A percentile compares a stretch with the other conserved stretches of the same genome.
These are phyloP conservation scores for Etia nguti DNA, from an alignment of 2,113 vertebrate species.

Conservation along the genomic window DNA sequence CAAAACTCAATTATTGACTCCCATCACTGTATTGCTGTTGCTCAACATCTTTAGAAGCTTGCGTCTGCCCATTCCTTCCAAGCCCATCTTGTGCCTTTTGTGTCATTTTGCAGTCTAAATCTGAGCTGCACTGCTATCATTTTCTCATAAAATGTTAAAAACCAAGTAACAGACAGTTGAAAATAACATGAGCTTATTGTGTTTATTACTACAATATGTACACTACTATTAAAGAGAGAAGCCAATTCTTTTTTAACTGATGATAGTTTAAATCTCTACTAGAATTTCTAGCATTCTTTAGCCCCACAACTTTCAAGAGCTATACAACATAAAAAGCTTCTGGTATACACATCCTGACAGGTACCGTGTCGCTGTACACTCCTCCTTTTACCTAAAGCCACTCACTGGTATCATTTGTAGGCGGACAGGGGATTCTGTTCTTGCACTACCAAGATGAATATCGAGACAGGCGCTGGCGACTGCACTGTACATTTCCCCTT, in stretches of 20 bases:
- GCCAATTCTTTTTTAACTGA: not conserved
- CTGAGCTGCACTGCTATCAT: not conserved
- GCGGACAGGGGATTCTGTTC: conserved; percentile 40
- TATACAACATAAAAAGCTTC: not conserved
- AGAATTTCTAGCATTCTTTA: not conserved
- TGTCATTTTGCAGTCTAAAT: not conserved
- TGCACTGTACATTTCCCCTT: conserved; percentile 14
- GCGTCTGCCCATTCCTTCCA: not conserved
- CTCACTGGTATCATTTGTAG: conserved; percentile 33
- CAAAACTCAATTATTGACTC: not conserved
- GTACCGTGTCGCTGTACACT: not conserved
- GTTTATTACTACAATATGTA: not conserved
- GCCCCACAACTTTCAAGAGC: not conserved
- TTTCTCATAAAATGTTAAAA: not conserved
- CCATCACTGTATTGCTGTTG: not conserved
- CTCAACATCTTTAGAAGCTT: not conserved
- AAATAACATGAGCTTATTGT: not conserved
- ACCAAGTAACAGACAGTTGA: not conserved
- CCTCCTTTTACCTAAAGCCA: conserved; percentile 32
- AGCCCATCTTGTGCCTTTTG: not conserved
- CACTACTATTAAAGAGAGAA: not conserved
- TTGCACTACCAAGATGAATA: conserved; percentile 40
- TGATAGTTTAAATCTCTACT: not conserved
- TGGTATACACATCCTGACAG: not conserved
- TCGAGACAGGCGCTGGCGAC: conserved; percentile 38